phyloP scores from a whole-genome alignment of 2,113 vertebrate genomes.

The Zosterops japonicus region DNA sequence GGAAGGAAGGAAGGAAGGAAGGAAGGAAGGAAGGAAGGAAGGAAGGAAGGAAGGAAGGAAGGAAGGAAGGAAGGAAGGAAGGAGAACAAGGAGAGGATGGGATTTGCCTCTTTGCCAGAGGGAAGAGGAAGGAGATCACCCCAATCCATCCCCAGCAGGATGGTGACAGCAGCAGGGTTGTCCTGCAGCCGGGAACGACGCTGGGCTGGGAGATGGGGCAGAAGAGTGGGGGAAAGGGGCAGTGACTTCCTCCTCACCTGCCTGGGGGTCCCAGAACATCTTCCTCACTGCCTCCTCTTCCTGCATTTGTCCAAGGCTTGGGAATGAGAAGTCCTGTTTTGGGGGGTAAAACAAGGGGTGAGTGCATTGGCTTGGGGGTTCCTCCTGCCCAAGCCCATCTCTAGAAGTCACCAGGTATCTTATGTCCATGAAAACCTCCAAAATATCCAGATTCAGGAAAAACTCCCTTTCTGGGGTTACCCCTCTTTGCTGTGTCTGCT shows the following conservation, averaged over 20 bases:
- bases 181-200: accelerated
- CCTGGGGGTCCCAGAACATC: neutral
- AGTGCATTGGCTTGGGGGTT: neutral
- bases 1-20: too few species aligned
- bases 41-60: too few species aligned
- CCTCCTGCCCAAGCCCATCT: neutral
- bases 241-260: neutral
- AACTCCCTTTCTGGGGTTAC: neutral
- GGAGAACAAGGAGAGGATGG: too few species aligned
- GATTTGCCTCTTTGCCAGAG: neutral
- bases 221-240: neutral
- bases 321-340: neutral
- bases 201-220: neutral
- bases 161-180: accelerated
- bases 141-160: neutral
- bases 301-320: neutral
- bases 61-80: too few species aligned
- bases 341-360: neutral
- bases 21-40: too few species aligned
- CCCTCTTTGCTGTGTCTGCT: neutral
- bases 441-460: neutral
- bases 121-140: neutral
- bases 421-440: neutral
- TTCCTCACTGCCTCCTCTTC: neutral
- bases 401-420: neutral